phyloP scores from a whole-genome alignment of 2,888 invertebrate species.

The Xestoiulus laeticollis region DNA sequence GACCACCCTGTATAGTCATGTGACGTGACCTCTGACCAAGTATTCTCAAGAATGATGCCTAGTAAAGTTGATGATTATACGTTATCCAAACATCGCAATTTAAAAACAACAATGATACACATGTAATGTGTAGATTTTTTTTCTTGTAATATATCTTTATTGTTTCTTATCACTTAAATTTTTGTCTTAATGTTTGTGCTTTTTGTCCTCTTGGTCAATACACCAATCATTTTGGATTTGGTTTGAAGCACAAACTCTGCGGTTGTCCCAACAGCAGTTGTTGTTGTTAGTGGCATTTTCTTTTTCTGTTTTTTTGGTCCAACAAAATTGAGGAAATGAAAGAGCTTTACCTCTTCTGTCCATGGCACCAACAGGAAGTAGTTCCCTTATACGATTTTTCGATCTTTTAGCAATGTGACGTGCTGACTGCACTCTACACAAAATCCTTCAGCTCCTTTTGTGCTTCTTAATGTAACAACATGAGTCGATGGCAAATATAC shows the following conservation, averaged over 20 bases:
- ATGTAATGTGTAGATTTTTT: too few species aligned
- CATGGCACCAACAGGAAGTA: slow-evolving; percentile 21
- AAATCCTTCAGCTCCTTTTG: not conserved
- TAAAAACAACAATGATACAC: too few species aligned
- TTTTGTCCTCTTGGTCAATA: not conserved
- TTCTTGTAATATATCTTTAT: too few species aligned
- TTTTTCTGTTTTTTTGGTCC: not conserved
- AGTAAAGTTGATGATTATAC: too few species aligned
- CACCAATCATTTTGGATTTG: not conserved
- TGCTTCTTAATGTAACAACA: not conserved
- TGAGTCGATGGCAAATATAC: not conserved
- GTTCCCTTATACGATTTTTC: slow-evolving; percentile 2
- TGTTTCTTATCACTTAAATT: too few species aligned
- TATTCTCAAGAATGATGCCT: too few species aligned
- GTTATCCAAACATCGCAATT: too few species aligned
- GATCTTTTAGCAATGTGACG: not conserved
- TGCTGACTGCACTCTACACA: not conserved
- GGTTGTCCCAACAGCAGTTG: slow-evolving; percentile 23
- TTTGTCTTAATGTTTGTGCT: too few species aligned
- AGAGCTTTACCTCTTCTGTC: slow-evolving; percentile 34
- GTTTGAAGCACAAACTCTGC: not conserved
- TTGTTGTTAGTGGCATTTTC: not conserved
- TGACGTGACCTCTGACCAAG: too few species aligned
- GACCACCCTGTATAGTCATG: too few species aligned
- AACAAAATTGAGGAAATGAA: slow-evolving; percentile 2